These are phyloP conservation scores for Epirrhoe alternata DNA, from an alignment of 2,888 invertebrate species.

Conservation along the genomic window DNA sequence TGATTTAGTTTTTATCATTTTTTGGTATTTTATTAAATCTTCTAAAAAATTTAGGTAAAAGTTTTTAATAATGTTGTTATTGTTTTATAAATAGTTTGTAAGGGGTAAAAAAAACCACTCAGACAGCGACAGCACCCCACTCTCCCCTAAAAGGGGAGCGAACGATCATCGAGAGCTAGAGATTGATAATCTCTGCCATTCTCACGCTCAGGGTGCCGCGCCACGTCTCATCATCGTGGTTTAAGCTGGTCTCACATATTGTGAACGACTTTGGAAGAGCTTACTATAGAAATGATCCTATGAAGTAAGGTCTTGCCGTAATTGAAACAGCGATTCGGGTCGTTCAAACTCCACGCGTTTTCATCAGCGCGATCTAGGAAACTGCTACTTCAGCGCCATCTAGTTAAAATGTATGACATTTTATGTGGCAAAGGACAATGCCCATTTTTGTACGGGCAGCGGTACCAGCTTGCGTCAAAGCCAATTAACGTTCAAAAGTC, in stretches of 20 bases:
- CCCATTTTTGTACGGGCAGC: background rate
- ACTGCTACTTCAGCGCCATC: conserved; percentile 1
- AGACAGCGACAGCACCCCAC: conserved; percentile 12
- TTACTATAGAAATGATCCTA: conserved; percentile 23
- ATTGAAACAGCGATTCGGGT: background rate
- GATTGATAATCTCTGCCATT: conserved; percentile 7
- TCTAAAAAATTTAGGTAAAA: too few species aligned
- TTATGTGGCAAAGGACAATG: background rate
- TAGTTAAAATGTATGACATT: conserved; percentile 6
- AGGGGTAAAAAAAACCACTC: background rate
- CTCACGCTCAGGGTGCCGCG: conserved; percentile 16
- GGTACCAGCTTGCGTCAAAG: too few species aligned
- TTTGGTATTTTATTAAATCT: too few species aligned
- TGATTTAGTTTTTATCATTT: too few species aligned
- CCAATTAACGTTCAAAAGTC: too few species aligned
- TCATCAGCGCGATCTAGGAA: conserved; percentile 10
- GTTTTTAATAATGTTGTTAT: too few species aligned
- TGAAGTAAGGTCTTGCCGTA: conserved; percentile 14
- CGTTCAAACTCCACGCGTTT: background rate
- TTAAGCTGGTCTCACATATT: conserved; percentile 14
- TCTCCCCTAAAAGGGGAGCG: conserved; percentile 5
- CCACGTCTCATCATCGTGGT: conserved; percentile 18
- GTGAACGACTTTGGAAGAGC: conserved; percentile 17
- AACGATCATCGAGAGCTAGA: conserved; percentile 18
- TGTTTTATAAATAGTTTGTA: too few species aligned